These are phyloP conservation scores for Urocyon cinereoargenteus DNA, from an alignment of 2,797 vertebrate species.

Conservation along the genomic window DNA sequence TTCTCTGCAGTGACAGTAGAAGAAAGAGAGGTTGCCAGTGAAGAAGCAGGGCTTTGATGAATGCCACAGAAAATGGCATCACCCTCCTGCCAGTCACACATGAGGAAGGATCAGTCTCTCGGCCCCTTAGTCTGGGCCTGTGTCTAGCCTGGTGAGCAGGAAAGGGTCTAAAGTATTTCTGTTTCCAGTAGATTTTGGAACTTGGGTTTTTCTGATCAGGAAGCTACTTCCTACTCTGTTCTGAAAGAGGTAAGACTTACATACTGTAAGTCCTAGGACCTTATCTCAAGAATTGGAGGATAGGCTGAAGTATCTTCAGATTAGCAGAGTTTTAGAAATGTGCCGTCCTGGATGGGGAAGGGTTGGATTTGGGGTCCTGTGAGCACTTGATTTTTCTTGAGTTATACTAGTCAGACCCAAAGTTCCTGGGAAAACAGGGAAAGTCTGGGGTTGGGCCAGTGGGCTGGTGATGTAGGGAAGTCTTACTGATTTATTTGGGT, in stretches of 20 bases:
- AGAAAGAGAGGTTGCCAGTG: not conserved
- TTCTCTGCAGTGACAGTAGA: not conserved
- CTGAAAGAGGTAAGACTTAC: not conserved
- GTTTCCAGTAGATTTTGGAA: not conserved
- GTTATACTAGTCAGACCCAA: not conserved
- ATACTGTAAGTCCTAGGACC: not conserved
- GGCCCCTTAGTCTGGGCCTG: not conserved
- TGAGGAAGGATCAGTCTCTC: not conserved
- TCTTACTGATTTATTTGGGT: not conserved
- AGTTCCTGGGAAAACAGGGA: not conserved
- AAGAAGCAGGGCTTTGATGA: not conserved
- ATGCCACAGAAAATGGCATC: not conserved
- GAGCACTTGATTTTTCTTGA: not conserved
- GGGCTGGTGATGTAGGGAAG: not conserved
- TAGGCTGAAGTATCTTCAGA: not conserved
- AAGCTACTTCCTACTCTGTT: not conserved
- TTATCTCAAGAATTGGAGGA: not conserved
- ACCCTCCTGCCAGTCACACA: not conserved
- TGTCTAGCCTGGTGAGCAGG: not conserved
- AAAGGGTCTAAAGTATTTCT: not conserved
- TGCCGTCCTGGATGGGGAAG: not conserved
- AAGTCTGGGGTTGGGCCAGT: not conserved
- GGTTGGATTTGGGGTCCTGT: not conserved
- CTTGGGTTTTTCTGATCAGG: not conserved
- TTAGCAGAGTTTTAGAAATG: not conserved